Base-by-base conservation (phyloP, 2,113 vertebrate species). In the Galeopterus variegatus region DNA sequence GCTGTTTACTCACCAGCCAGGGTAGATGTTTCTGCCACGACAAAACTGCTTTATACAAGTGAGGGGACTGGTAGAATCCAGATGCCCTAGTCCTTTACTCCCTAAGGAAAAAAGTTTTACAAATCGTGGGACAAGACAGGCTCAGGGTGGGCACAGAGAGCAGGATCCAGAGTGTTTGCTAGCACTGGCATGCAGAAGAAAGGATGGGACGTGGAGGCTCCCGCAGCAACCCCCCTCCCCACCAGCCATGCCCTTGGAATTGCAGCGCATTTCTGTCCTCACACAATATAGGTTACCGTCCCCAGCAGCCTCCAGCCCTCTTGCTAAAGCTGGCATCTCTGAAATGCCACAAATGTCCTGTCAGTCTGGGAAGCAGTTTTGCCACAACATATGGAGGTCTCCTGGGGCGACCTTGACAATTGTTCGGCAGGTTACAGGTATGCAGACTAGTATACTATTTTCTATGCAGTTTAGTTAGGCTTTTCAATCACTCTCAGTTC, bases 371-470 rank as follows among this genome's bases (percentile, higher is more conserved):
- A 23, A 93, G 48, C 31, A 48, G 88, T 58, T 70, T 91, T 54
- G 14, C 28, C 28, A 14, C 33, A 11, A 36, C 84, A n/a, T 80
- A 80, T 9, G 33, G 88, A 82, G 81, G 56, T 85, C 83, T 92
- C 70, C 6, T 24, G 83, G 86, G 96, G 75, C 79, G 87, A 79
- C 6, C 79, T 45, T 65, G 33, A 23, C 54, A 58, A 64, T n/a
- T 50, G 26, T 83, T 79, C 65, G n/a, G 93, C 93, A 96, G 76
- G 58, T 83, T 28, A 76, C 54, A 36, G 50, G 85, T 88, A 75
- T 48, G 72, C 12, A 48, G 72, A 73, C 88, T 72, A 56, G 70
- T 72, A 2, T 3, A 36, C 73, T 89, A 31, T 31, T 79, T 80
- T 92, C 62, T 24, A 81, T 73, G 54, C 21, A 41, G 8, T 80